Evolutionary conservation across 2,113 vertebrate species (phyloP), one percentile per base, ranked within the genome.

Genomic region (Trogon melanurus): DNA sequence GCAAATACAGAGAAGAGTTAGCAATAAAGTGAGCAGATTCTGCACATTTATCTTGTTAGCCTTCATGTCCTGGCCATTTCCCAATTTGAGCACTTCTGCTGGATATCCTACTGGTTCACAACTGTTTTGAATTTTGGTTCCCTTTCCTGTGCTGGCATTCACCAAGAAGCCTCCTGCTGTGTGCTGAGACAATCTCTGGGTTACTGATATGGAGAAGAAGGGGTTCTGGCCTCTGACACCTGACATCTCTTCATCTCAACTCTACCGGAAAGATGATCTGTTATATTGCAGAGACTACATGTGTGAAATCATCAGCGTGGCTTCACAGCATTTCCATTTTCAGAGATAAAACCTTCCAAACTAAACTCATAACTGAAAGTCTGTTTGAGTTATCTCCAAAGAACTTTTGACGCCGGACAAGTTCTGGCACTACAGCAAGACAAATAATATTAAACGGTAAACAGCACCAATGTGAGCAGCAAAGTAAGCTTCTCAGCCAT

Each of bases 41-140:
- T 92, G 53, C 65, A 89, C 66, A 50, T 89, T 96, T 91, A 60
- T 92, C 69, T 81, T 84, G 32, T 60, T 96, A 74, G 27, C 79
- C n/a, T 89, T 27, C 41, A 29, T 58, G 53, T 79, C 30, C 66
- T 93, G 80, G 76, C 57, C 45, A 22, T 30, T 79, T 93, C 50
- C 65, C 86, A 94, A 1, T 62, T 51, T 79, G 73, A 92, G 23
- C 47, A 60, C n/a, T 93, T 93, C 73, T 92, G 16, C 85, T 92
- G 57, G 32, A 54, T 93, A 89, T 74, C 69, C 50, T 72, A 81
- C 34, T 79, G 36, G 29, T 79, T 94, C 80, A 85, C 65, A 95
- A 44, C 61, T 69, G 57, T 53, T 85, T 86, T 3, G 5, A 47
- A 70, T 85, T 94, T 91, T 57, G 20, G 54, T 45, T 90, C 25